Conservation (phyloP, 2,888 invertebrate genomes). For the Stictocephala bisonia region DNA sequence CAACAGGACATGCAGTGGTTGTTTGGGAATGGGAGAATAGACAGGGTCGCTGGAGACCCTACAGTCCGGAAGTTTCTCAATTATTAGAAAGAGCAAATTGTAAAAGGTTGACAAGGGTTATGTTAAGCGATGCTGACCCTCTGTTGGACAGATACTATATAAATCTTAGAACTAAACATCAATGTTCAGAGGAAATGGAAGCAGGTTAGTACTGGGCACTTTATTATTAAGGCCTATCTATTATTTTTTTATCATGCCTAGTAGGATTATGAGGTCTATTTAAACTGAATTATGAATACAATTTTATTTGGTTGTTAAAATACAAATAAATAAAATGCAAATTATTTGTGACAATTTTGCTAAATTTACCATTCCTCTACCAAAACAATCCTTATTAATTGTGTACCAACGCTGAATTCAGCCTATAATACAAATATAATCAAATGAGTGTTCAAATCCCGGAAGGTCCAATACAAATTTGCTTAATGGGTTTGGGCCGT, state of each 20-base stretch:
- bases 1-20: constrained; percentile 73
- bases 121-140: constrained; percentile 90
- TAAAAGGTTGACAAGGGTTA: constrained; percentile 84
- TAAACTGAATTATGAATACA: too few relatives aligned
- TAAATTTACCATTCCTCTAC: too few relatives aligned
- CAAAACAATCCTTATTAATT: too few relatives aligned
- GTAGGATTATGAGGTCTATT: too few relatives aligned
- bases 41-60: constrained; percentile 83
- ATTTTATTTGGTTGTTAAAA: too few relatives aligned
- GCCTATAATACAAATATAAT: too few relatives aligned
- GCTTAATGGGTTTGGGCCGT: too few relatives aligned
- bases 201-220: constrained; percentile 55
- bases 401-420: too few relatives aligned
- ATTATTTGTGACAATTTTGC: too few relatives aligned
- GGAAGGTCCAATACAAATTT: too few relatives aligned
- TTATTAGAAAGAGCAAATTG: constrained; percentile 85
- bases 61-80: constrained; percentile 86
- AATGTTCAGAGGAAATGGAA: constrained; percentile 75
- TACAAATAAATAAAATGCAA: too few relatives aligned
- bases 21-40: constrained; percentile 85
- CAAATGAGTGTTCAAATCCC: too few relatives aligned
- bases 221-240: background rate
- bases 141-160: constrained; percentile 81
- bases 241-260: background rate
- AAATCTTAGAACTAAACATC: constrained; percentile 79